phyloP scores from a whole-genome alignment of 2,797 vertebrate species.

The Tragelaphus eurycerus region DNA sequence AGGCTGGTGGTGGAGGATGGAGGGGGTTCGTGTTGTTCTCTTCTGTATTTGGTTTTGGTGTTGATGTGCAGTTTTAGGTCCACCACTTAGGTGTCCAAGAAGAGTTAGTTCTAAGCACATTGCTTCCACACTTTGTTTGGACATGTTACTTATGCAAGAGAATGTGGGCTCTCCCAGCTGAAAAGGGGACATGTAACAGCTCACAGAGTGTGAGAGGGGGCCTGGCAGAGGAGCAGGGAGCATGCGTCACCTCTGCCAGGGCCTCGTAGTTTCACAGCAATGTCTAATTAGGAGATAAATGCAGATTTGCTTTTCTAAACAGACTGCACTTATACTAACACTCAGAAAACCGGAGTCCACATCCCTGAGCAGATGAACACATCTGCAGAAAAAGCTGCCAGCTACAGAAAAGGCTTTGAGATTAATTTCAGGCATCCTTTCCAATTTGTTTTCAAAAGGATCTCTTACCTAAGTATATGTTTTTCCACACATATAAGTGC shows the following conservation, averaged over 20 bases:
- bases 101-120: not conserved
- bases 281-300: not conserved
- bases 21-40: not conserved
- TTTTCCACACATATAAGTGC: not conserved
- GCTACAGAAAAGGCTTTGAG: not conserved
- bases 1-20: accelerated
- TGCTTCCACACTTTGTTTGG: not conserved
- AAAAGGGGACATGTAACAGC: not conserved
- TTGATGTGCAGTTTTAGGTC: not conserved
- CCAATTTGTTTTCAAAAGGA: not conserved
- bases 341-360: not conserved
- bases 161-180: not conserved
- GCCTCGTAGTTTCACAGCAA: not conserved
- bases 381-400: not conserved
- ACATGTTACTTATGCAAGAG: not conserved
- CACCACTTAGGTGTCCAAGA: not conserved
- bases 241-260: accelerated
- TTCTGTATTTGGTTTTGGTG: not conserved
- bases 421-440: not conserved
- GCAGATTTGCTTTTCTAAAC: not conserved
- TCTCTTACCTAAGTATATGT: not conserved
- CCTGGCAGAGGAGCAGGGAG: not conserved
- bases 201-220: not conserved
- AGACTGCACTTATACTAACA: not conserved
- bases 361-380: not conserved